Evolutionary conservation across 2,797 vertebrate genomes (phyloP), one percentile per base, ranked within the genome.

Genomic region (Hozukius guyotensis): DNA sequence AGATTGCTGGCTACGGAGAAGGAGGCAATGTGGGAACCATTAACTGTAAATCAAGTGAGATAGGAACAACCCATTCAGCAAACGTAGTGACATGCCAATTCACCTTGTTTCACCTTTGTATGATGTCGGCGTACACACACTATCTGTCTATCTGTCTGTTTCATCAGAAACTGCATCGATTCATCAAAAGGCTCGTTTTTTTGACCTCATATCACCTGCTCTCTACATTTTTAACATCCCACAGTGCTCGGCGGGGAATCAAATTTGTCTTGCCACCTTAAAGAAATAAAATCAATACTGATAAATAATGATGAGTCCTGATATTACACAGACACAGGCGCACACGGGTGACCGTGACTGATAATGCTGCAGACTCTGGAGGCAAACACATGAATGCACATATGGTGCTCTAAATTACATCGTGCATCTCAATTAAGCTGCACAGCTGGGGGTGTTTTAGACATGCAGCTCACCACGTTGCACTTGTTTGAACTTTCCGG

Each of bases 341-440:
- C 66, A 65, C 52, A 31, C 9, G 6, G n/a, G 56, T 57, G 34
- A 49, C 68, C 4, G n/a, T 57, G 77, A 78, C 56, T 75, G 82
- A 87, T 82, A 53, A 63, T 18, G 52, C 79, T 20, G 56, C 27
- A 63, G 32, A 76, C 72, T 70, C 71, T 64, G 72, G 83, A 85
- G 82, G 81, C 55, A 38, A 69, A 77, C 70, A 34, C 80, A 83
- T 38, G 56, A 53, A 84, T 85, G 66, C 80, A 84, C 87, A 87
- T 87, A 87, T 55, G 81, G 75, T 31, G 18, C 70, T 32, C 29
- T 38, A 77, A 79, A 88, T 85, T 71, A 69, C 64, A 71, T 36
- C 1, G 8, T 88, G 84, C 84, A 88, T 91, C 80, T 86, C 76
- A 88, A 88, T 90, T 72, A 86, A 82, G 71, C 65, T 3, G 1